Conservation (phyloP, 1,140 invertebrate genomes). For the Agrypnia vestita region DNA sequence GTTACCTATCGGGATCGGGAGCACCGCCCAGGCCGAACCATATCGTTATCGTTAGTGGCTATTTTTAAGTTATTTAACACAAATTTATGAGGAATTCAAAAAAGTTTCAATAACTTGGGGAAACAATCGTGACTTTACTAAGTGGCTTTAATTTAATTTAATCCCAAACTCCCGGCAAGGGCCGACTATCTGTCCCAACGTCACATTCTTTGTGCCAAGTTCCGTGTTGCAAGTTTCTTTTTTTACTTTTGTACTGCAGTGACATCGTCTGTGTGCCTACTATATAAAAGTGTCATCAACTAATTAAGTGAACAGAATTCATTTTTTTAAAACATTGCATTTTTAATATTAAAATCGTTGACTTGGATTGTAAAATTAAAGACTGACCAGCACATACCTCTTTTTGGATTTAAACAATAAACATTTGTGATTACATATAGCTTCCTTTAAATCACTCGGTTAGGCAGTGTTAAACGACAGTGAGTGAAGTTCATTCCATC, state of each 20-base stretch:
- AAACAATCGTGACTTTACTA: constrained; percentile 60
- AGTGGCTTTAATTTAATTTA: constrained; percentile 53
- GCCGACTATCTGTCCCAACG: constrained; percentile 7
- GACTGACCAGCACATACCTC: constrained; percentile 58
- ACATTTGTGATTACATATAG: constrained; percentile 41
- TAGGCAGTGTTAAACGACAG: constrained; percentile 24
- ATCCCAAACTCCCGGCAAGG: constrained; percentile 28
- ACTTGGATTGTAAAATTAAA: constrained; percentile 50
- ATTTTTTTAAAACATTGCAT: constrained; percentile 35
- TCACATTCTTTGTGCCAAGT: constrained; percentile 42
- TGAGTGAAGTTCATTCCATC: constrained; percentile 5
- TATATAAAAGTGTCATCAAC: constrained; percentile 13
- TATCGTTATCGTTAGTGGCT: constrained; percentile 61
- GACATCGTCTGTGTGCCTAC: constrained; percentile 13
- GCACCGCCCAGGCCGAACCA: constrained; percentile 57
- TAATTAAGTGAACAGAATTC: constrained; percentile 5
- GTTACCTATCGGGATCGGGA: constrained; percentile 60
- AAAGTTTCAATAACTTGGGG: constrained; percentile 54
- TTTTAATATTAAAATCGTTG: constrained; percentile 30
- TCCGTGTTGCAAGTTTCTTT: constrained; percentile 47
- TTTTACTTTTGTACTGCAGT: constrained; percentile 55
- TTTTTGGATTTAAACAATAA: constrained; percentile 48
- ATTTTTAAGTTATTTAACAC: constrained; percentile 57
- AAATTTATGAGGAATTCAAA: constrained; percentile 50
- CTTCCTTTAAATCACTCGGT: constrained; percentile 23